Evolutionary conservation across 2,113 vertebrate species (phyloP), one percentile per base, ranked within the genome.

Genomic region (Chaetura pelagica): DNA sequence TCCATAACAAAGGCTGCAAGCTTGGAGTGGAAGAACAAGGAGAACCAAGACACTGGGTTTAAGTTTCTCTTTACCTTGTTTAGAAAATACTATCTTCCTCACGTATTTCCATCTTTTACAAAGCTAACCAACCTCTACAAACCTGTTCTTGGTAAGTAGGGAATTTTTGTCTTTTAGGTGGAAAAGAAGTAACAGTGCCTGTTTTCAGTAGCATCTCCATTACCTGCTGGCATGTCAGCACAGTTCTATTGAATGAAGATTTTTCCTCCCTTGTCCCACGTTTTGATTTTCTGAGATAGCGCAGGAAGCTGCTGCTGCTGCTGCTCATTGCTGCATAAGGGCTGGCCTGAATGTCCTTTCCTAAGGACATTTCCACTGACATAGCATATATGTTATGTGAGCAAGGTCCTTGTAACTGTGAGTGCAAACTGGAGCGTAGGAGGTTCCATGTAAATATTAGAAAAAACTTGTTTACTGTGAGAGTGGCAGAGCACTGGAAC

Each of bases 61-160:
- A 99, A 99, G 94, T 99, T 99, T 97, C 99, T 99, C 93, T 99
- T 99, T 96, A 98, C 98, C 35, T 98, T 99, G 63, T 99, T 99
- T 97, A 99, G 99, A 97, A 99, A 99, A 96, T 99, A 99, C 98
- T 99, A 99, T 95, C 98, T 99, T 97, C 99, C 99, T 86, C 99
- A 99, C 96, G 97, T 99, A 30, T 99, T 99, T 96, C 99, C 99
- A 35, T 98, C 99, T 51, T 99, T 99, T 97, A 99, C 99, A 85
- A 99, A 99, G 95, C 97, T 99, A 87, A 99, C 99, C 89, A 99
- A 99, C 96, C 98, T 99, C 95, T 99, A 99, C 98, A 99, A 99
- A 94, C 99, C 99, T 95, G 98, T 99, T 92, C 98, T 99, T 87
- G 99, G 99, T 99, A 97, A 98, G 98, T 98, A 67, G n/a, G 69